Percentiles rank a stretch among this genome's conserved stretches.
Evolutionary conservation across 2,888 invertebrate genomes (phyloP).

Genomic region (Sarcophaga caerulescens): DNA sequence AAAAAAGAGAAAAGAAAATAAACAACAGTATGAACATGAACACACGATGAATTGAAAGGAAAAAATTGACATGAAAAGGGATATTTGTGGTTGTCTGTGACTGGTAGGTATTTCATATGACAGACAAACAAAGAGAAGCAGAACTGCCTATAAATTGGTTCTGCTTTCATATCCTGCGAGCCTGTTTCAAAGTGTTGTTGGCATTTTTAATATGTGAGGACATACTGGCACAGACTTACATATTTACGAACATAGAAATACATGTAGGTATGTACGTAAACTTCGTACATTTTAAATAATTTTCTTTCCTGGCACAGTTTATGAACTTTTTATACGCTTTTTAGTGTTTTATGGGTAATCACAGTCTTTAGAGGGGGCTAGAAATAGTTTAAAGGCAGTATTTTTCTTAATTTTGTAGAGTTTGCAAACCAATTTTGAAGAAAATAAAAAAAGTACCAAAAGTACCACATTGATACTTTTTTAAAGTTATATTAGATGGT

Average conservation of each 20-base stretch:
- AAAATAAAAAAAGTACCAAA: no score
- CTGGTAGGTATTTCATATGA: constrained; percentile 41
- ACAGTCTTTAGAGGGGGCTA: no score
- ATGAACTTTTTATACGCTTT: background rate
- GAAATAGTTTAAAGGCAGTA: no score
- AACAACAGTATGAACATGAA: background rate
- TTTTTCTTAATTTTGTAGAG: no score
- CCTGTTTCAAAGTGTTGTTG: background rate
- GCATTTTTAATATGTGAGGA: constrained; percentile 22
- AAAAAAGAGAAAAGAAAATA: background rate
- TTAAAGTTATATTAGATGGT: no score
- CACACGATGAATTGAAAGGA: background rate
- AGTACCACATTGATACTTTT: no score
- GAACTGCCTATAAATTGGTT: constrained; percentile 51
- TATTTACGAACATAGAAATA: background rate
- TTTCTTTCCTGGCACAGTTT: constrained; percentile 21
- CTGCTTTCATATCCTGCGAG: background rate
- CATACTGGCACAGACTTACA: background rate
- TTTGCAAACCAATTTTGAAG: no score
- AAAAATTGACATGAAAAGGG: constrained; percentile 26
- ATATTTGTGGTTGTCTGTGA: constrained; percentile 59
- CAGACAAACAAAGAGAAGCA: constrained; percentile 3
- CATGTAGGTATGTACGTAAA: constrained; percentile 14
- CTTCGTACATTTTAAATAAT: background rate
- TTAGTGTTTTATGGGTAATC: no score